Base-by-base conservation (phyloP, 2,113 vertebrate genomes). In the Girardinichthys multiradiatus region DNA sequence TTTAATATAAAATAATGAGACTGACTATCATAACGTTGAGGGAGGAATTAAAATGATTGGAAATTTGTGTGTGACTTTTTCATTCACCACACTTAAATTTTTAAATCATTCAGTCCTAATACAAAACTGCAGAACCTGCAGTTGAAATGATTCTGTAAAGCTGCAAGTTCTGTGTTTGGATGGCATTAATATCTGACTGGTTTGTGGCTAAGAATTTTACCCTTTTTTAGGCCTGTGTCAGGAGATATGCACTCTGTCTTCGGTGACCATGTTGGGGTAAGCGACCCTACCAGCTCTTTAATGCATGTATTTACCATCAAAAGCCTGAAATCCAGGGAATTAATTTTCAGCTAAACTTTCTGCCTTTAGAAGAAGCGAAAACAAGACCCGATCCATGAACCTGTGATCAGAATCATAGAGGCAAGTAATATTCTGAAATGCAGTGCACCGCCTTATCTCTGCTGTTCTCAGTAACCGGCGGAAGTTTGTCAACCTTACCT, bases 291-390 rank as follows among this genome's bases (percentile, higher is more conserved):
- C 31, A 19, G 13, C 26, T 33, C 21, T 54, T n/a, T 68, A 26
- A 26, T 30, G 19, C 9, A 15, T 0, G 13, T 14, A 12, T 1
- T 35, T 59, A 14, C 29, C 48, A 33, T 26, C 59, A 76, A 35
- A 24, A 0, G 5, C 1, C 5, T 27, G 8, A 28, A 70, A 10
- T 58, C 2, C 3, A 28, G 51, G 0, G 61, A 57, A 48, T 14
- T 68, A 28, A 78, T 48, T 74, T 74, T 83, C 17, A 75, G 2
- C 66, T 51, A 10, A 15, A 73, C 24, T 9, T 7, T 54, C 21
- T 83, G 45, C 59, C 80, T 88, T 84, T 88, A 95, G 94, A 95
- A 95, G 73, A 95, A 95, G 80, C 92, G 94, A 86, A 95, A 95
- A 89, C 94, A 95, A 84, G 92, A 94, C 24, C 86, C 86, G 3